Base-by-base conservation (phyloP, 2,797 vertebrate genomes). In the Microtus californicus region DNA sequence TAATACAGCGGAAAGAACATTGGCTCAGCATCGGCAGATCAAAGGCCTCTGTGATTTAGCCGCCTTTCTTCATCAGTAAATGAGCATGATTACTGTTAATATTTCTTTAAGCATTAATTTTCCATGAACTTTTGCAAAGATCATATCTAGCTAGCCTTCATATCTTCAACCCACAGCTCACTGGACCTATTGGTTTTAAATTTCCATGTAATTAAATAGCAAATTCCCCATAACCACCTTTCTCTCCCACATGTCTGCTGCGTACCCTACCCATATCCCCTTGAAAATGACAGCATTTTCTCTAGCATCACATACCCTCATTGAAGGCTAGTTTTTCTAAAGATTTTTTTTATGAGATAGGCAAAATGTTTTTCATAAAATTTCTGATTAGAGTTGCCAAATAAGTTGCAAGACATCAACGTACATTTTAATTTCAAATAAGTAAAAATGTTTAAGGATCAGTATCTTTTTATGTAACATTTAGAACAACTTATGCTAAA, bases 101-200 rank as follows among this genome's bases (percentile, higher is more conserved):
- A 96, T 97, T 96, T 97, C 90, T 91, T 87, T 76, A 78, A 91
- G 63, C 23, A 65, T 94, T 97, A 97, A 97, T 97, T 96, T 87
- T 61, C 96, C 96, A 95, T 97, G 95, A 93, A 89, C 59, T 95
- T 96, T 92, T 82, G 73, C 90, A 94, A 95, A 95, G 96, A 97
- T 97, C 25, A 6, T 93, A 97, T 97, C 96, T 93, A 69, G 65
- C 69, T 87, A 94, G 89, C 59, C 94, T 93, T 96, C 71, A 92
- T 90, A 77, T 96, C 93, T 96, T 96, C 81, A 97, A 77, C n/a
- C 59, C 95, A 94, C 86, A 92, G 82, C 76, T 95, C 96, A 95
- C 51, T 92, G 90, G 86, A 67, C 11, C 65, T 90, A 83, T 87
- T 86, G 88, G 63, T 89, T 95, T 95, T 89, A 97, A 95, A 97